Base-by-base conservation (phyloP, 1,140 invertebrate genomes). In the Forficula auricularia region DNA sequence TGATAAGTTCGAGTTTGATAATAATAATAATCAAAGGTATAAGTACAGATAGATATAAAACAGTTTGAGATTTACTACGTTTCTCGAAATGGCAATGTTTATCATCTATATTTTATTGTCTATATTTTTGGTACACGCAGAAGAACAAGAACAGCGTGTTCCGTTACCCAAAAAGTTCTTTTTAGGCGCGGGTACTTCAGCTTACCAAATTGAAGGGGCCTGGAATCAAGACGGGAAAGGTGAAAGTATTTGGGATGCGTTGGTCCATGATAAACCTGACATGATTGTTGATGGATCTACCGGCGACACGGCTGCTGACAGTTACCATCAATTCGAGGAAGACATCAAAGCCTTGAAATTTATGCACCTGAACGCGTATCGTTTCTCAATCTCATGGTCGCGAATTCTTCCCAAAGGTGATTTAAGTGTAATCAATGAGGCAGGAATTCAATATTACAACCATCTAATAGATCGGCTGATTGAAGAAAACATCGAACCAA, bases 171-270 rank as follows among this genome's bases (percentile, higher is more conserved):
- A 27, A 10, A 10, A 27, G 4, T 27, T 27, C 22, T 27, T 27
- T 27, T 27, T 27, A 10, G 22, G 22, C 4, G 22, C 22, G 22
- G 22, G 4, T 27, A 27, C 22, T 10, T 4, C 22, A 27, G 22
- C 22, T 27, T 27, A 27, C 10, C 22, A 27, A 27, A 27, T 27
- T 27, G 22, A 27, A 10, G 22, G 22, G 4, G 22, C 4, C 22
- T 27, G 22, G 22, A 27, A 27, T 27, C 4, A 27, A 27, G 22
- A 27, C 10, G 55, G 65, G 13, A 54, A 50, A 38, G 60, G 65
- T 12, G 57, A 60, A 48, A 70, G 62, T 8, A 71, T 72, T 44
- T 73, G 70, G 70, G 70, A 73, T 52, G 52, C 55, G 38, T 48
- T 64, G 2, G 50, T 40, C 2, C 57, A 58, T 39, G 54, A 43